Evolutionary conservation across 2,113 vertebrate species (phyloP), one percentile per base, ranked within the genome.

Genomic region (Rhinoptilus africanus): DNA sequence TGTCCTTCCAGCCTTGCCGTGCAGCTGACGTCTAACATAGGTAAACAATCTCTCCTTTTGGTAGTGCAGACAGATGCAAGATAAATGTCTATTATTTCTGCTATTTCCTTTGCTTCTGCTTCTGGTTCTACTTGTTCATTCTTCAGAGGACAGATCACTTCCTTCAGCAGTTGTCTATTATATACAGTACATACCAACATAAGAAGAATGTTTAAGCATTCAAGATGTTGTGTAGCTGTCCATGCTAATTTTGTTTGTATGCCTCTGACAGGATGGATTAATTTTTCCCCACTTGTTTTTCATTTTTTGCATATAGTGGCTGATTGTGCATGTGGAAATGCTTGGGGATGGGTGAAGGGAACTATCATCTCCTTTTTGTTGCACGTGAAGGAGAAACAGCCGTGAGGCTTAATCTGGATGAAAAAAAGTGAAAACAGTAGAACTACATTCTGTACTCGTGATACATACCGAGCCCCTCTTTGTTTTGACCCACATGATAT

Each of bases 31-130:
- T 63, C 45, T 89, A 73, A 67, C 0, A 2, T 71, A 88, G 48
- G 82, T 90, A 78, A 77, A 85, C 72, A 69, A 22, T 75, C 41
- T 57, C 93, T 89, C 50, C n/a, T 78, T 71, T 71, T 83, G 76
- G 51, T 88, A 72, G 28, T 82, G 50, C 15, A 53, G 82, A 74
- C 66, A 92, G 64, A 94, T 96, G 79, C n/a, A 91, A 94, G 74
- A 91, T 45, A 56, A 60, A 74, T 85, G 77, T 82, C 79, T 91
- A 35, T 57, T 7, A 64, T 88, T 91, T 91, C 48, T 96, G 76
- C 66, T 96, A 47, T 89, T 94, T 96, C 63, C 85, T 94, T 85
- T 69, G 37, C 69, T 79, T 94, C 78, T 96, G 59, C 77, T 43
- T 96, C 41, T 54, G 57, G 16, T 79, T 91, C 62, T 82, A 10